These are phyloP conservation scores for Thamnaconus septentrionalis DNA, from an alignment of 2,113 vertebrate species.

Conservation along the genomic window DNA sequence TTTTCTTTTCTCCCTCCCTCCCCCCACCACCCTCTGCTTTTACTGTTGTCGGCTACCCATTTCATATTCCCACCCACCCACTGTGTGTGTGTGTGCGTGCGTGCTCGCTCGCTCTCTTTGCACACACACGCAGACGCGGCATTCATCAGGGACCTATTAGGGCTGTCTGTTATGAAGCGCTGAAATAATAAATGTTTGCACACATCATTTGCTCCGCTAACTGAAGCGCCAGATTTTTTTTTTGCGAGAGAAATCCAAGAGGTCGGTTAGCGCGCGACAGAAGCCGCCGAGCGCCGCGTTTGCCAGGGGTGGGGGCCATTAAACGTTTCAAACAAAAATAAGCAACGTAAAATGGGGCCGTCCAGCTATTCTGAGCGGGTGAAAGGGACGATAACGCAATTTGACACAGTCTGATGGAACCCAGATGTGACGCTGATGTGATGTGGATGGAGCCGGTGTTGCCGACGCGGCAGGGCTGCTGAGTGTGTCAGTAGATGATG, in stretches of 20 bases:
- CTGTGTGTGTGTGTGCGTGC: neutral
- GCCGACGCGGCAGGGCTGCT: neutral
- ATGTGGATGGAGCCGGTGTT: neutral
- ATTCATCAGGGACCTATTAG: constrained; percentile 79
- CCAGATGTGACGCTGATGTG: constrained; percentile 15
- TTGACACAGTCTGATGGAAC: constrained; percentile 6
- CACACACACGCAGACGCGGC: constrained; percentile 46
- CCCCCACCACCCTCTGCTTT: constrained; percentile 41
- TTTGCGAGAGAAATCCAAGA: constrained; percentile 1
- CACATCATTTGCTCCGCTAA: constrained; percentile 68
- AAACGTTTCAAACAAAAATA: too few species aligned
- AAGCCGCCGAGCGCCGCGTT: too few species aligned
- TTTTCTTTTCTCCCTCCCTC: constrained; percentile 49
- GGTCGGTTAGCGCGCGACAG: neutral
- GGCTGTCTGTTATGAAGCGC: constrained; percentile 76
- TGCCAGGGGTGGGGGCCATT: too few species aligned
- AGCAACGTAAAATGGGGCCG: neutral
- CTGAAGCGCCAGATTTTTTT: constrained; percentile 43
- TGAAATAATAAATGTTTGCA: constrained; percentile 72
- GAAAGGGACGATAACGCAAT: neutral
- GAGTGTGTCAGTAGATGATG: neutral
- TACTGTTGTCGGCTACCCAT: constrained; percentile 71
- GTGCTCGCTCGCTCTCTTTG: neutral
- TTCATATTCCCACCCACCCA: constrained; percentile 61
- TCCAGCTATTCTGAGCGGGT: neutral